Conservation (phyloP, 2,888 invertebrate species). For the Caenorhabditis sinica region DNA sequence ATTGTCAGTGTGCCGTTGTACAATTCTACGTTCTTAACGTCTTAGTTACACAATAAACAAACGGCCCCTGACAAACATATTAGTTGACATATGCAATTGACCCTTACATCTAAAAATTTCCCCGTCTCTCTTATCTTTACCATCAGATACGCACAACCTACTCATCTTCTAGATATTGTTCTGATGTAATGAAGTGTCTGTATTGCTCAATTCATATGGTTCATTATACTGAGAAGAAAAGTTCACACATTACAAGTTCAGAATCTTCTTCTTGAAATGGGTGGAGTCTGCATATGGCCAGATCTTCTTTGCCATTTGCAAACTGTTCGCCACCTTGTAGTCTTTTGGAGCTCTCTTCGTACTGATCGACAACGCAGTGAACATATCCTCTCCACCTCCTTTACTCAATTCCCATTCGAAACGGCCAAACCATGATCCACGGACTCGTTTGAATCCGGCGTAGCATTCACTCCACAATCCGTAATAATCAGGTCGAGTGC, state of each 20-base stretch:
- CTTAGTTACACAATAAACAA: not conserved
- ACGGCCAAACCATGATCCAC: conserved; percentile 67
- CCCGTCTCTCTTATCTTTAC: not conserved
- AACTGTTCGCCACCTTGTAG: conserved; percentile 52
- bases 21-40: no score
- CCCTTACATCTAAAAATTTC: not conserved
- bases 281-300: conserved; percentile 71
- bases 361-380: conserved; percentile 70
- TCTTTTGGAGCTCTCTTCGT: conserved; percentile 54
- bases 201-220: conserved; percentile 29
- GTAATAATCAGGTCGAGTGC: conserved; percentile 71
- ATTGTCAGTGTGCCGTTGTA: not conserved
- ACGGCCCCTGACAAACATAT: not conserved
- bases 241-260: conserved; percentile 56
- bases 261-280: conserved; percentile 72
- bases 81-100: not conserved
- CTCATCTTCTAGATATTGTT: conserved; percentile 58
- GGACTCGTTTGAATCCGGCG: conserved; percentile 69
- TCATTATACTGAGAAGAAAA: not conserved
- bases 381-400: conserved; percentile 49
- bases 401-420: conserved; percentile 61
- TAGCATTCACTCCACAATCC: conserved; percentile 72
- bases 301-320: conserved; percentile 72
- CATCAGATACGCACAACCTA: conserved; percentile 42
- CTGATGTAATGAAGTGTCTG: conserved; percentile 46